Base-by-base conservation (phyloP, 92 coral and sea anemone genomes). In the Heliopora coerulea region DNA sequence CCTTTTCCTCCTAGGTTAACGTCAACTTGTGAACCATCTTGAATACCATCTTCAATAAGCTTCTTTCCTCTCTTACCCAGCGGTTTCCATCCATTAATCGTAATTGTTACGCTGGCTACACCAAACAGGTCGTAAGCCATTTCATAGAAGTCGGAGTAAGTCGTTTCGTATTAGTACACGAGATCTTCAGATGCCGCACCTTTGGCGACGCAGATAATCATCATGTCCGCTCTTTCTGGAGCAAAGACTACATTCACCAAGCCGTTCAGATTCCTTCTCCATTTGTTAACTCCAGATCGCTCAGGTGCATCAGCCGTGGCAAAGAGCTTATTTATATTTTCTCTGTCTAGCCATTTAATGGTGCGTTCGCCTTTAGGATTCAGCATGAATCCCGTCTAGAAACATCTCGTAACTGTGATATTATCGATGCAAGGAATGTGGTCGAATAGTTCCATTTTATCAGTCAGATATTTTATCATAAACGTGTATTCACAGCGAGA, bases 211-310 rank as follows among this genome's bases (percentile, higher is more conserved):
- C 64, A 58, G 20, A 10, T 17, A 18, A 58, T 24, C 2, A 3
- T 58, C 64, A 58, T 58, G 35, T 58, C 64, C 3, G 35, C 37
- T 58, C 64, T 26, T 4, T 58, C 64, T 28, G 64, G 64, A 7
- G 64, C 27, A 58, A 58, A 58, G 12, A 35, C 34, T 8, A 58
- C 64, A 15, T 58, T 34, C 8, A 58, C 64, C 4, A 58, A 19
- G 2, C 64, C 64, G 27, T 58, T 58, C 1, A 21, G 18, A 3
- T 35, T 12, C 18, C 13, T 58, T 37, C 42, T 4, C 64, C 64
- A 23, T 28, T 58, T 27, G 64, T 27, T 58, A 17, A 58, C 13
- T 0, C 64, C 64, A 58, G 64, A 58, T 58, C 64, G 32, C 3
- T 30, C 8, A 30, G 35, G 64, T 3, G 64, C 39, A 24, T 58